Conservation (phyloP, 2,888 invertebrate genomes). For the Eupithecia insigniata region DNA sequence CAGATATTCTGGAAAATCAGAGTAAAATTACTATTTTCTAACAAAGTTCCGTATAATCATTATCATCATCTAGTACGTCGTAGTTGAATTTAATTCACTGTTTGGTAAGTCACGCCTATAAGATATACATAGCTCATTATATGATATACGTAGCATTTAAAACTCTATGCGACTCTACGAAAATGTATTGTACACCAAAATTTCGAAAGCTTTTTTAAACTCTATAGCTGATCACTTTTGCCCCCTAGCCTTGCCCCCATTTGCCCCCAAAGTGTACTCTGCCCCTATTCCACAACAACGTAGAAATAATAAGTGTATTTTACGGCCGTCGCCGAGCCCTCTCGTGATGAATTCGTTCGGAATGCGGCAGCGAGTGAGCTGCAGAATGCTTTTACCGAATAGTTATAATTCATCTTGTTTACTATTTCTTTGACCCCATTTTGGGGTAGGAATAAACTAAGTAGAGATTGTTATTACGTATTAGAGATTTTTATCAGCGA, state of each 20-base stretch:
- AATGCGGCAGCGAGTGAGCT: slow-evolving; percentile 34
- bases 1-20: no score
- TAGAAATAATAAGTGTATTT: slow-evolving; percentile 31
- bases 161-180: neutral
- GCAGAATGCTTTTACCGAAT: slow-evolving; percentile 36
- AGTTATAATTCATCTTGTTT: slow-evolving; percentile 30
- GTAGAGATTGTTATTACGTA: neutral
- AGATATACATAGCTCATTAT: no score
- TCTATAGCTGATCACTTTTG: neutral
- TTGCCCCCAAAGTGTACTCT: neutral
- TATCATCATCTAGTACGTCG: no score
- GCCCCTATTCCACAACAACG: slow-evolving; percentile 21
- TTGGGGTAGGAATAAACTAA: neutral
- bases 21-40: no score
- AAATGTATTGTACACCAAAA: neutral
- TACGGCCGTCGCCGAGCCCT: slow-evolving; percentile 23
- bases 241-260: neutral
- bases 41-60: no score
- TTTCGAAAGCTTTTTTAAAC: neutral
- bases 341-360: slow-evolving; percentile 35
- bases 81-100: neutral
- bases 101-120: neutral
- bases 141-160: no score
- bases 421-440: slow-evolving; percentile 18
- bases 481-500: neutral